Base-by-base conservation (phyloP, 2,113 vertebrate species). In the Anoplopoma fimbria region DNA sequence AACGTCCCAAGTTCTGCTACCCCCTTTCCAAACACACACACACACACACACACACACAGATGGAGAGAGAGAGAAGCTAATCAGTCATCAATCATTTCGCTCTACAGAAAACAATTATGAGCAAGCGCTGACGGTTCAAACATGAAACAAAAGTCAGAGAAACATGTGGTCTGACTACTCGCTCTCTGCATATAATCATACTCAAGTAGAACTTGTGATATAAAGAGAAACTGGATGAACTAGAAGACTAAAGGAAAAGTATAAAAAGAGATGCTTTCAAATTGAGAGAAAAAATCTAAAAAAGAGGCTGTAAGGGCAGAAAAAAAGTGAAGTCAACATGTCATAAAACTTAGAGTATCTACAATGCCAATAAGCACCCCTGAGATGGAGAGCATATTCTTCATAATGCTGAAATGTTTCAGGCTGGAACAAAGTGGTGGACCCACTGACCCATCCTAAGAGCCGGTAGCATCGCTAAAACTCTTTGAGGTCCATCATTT, bases 81-180 rank as follows among this genome's bases (percentile, higher is more conserved):
- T 83, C 69, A 77, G 58, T 86, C 81, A 91, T 92, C 84, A 89
- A 88, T 92, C 91, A 90, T 87, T 58, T 49, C 0, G 15, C 72
- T 84, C 12, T 29, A 68, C 76, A 87, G 75, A 83, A 87, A 84
- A 85, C 82, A 84, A 84, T 86, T 88, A 85, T 67, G 49, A 67
- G 45, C 27, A 45, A 79, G 84, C 47, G 71, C 69, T 76, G 62
- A 72, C 12, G 31, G 65, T 82, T 87, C 58, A 77, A 87, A 79
- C 77, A 75, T 79, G 76, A 70, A 81, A 53, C 47, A 86, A 87
- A 80, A 31, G 31, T 64, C n/a, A 68, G 27, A n/a, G 60, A 36
- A 81, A 74, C 82, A 84, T 73, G 72, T 75, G 57, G 79, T 77
- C 69, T 69, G 60, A 62, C 45, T 31, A 8, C 27, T 73, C 29